Evolutionary conservation across 2,797 vertebrate species (phyloP), one percentile per base, ranked within the genome.

Genomic region (Galaxias olidus): DNA sequence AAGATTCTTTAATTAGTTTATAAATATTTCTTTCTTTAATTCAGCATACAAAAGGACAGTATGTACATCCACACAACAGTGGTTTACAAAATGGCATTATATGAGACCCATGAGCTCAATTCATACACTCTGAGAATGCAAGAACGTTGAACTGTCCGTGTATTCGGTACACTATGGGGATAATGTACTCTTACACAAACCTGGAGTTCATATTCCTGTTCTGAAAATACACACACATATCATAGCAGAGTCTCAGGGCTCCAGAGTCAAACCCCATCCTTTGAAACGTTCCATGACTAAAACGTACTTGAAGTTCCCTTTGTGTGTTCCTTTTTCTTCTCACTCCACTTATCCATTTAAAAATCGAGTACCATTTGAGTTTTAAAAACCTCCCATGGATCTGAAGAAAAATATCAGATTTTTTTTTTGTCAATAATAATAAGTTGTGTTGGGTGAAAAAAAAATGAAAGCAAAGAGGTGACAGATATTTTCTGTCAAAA

Each of bases 21-120:
- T 98, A 99, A 98, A 98, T 97, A 98, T 90, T 94, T 94, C 89
- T 92, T 84, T 91, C 84, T 93, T 94, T 93, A 92, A 94, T 95
- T 94, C 92, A 87, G 91, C 92, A 90, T 94, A 96, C 90, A 94
- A 93, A 95, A 94, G 92, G 90, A 93, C 90, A 94, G 92, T 94
- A 96, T 95, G 89, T 97, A 98, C 95, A 97, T 88, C 93, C 94
- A 94, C 94, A 82, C 88, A 86, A 84, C 88, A 94, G 95, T 96
- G 96, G 94, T 94, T 94, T 92, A 92, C 81, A 88, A 92, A 89
- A 90, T 77, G 75, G 57, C 68, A 65, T 59, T 80, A 73, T 58
- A 77, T 68, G 61, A 75, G 56, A 75, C 83, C 82, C 80, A 83
- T 43, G 81, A 81, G 80, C 84, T 86, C 81, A 81, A 82, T 79